A percentile compares a stretch with the other conserved stretches of the same genome.
Conservation (phyloP, 2,113 vertebrate species). For the Sebastes fasciatus region DNA sequence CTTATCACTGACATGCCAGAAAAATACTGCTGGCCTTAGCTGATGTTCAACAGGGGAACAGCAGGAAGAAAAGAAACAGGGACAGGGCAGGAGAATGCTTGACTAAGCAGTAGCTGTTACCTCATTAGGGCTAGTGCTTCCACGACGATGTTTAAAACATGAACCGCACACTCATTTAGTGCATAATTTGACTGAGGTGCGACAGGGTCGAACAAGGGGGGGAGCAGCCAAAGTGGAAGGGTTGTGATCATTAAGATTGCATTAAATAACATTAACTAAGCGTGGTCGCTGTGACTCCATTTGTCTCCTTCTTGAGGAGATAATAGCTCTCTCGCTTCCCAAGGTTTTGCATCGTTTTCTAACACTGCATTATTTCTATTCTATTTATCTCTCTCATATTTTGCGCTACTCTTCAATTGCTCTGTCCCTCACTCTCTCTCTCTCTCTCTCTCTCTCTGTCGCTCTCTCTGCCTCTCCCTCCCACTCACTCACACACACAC, state of each 20-base stretch:
- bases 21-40: slow-evolving; percentile 58
- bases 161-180: slow-evolving; percentile 78
- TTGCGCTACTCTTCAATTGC: slow-evolving; percentile 34
- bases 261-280: slow-evolving; percentile 65
- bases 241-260: slow-evolving; percentile 62
- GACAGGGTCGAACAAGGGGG: slow-evolving; percentile 58
- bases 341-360: slow-evolving; percentile 24
- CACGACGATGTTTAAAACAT: slow-evolving; percentile 84
- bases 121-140: slow-evolving; percentile 76
- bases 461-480: not conserved
- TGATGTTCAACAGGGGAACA: slow-evolving; percentile 62
- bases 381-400: slow-evolving; percentile 14
- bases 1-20: slow-evolving; percentile 67
- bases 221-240: slow-evolving; percentile 57
- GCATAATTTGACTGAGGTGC: slow-evolving; percentile 71
- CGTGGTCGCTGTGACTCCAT: slow-evolving; percentile 3
- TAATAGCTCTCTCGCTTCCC: slow-evolving; percentile 15
- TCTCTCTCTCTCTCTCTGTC: not conserved
- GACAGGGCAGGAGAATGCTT: slow-evolving; percentile 61
- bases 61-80: slow-evolving; percentile 38
- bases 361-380: not conserved
- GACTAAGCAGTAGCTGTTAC: slow-evolving; percentile 79
- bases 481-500: not conserved
- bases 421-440: not conserved
- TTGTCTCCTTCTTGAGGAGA: slow-evolving; percentile 16